A percentile compares a stretch with the other conserved stretches of the same genome.
phyloP scores from a whole-genome alignment of 2,888 invertebrate genomes.

The Dermolepida albohirtum region DNA sequence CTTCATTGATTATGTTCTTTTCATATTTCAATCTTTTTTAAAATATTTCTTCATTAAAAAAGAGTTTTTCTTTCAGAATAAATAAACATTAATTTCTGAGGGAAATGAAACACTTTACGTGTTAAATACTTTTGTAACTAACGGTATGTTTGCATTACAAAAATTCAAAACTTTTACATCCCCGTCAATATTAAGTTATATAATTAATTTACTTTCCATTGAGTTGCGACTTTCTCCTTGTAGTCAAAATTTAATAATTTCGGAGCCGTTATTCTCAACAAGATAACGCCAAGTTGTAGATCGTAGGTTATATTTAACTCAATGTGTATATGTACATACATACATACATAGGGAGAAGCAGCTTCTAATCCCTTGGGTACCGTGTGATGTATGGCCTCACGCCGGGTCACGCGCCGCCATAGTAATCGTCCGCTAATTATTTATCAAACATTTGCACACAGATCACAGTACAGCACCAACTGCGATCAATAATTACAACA shows the following conservation, averaged over 20 bases:
- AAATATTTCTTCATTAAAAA: too few species aligned
- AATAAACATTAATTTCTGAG: too few species aligned
- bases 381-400: conserved; percentile 49
- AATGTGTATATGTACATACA: background rate
- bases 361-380: conserved; percentile 48
- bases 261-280: background rate
- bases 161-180: too few species aligned
- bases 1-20: too few species aligned
- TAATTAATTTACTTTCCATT: too few species aligned
- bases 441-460: conserved; percentile 51
- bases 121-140: too few species aligned
- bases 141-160: too few species aligned
- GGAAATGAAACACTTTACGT: too few species aligned
- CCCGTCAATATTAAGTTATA: too few species aligned
- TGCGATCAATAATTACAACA: conserved; percentile 41
- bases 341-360: conserved; percentile 26
- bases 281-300: conserved; percentile 2
- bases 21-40: too few species aligned
- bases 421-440: conserved; percentile 51
- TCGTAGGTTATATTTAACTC: conserved; percentile 1
- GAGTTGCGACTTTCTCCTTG: background rate
- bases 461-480: conserved; percentile 43
- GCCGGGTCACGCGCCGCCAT: conserved; percentile 44
- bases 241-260: background rate
- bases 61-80: too few species aligned